Conservation (phyloP, 1,140 invertebrate species). For the Drosophila orena region DNA sequence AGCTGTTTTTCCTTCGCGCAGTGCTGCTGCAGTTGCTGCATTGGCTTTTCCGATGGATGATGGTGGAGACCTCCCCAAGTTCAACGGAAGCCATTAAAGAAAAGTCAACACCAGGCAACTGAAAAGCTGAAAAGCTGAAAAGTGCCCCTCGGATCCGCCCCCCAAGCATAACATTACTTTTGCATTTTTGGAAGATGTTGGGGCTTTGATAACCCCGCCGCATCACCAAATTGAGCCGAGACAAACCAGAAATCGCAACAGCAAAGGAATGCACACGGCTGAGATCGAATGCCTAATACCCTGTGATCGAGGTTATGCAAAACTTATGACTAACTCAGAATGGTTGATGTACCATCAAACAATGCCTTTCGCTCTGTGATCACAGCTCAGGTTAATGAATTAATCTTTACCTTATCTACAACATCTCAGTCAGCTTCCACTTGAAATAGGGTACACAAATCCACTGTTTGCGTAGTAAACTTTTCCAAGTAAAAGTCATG, state of each 20-base stretch:
- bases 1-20: constrained; percentile 12
- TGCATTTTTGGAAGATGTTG: constrained; percentile 67
- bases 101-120: constrained; percentile 46
- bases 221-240: constrained; percentile 37
- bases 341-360: too few relatives aligned
- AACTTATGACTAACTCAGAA: too few relatives aligned
- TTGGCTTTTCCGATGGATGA: constrained; percentile 5
- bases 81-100: constrained; percentile 72
- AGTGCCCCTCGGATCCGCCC: constrained; percentile 4
- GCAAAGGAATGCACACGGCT: neutral
- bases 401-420: neutral
- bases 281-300: neutral
- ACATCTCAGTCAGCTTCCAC: neutral
- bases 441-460: constrained; percentile 10
- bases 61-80: constrained; percentile 47
- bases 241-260: constrained; percentile 29
- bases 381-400: too few relatives aligned
- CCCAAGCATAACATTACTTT: constrained; percentile 56
- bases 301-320: neutral
- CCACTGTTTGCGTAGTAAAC: neutral
- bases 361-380: neutral
- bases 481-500: constrained; percentile 36
- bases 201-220: constrained; percentile 61
- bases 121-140: constrained; percentile 10
- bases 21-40: constrained; percentile 3